These are phyloP conservation scores for Pandemis heparana DNA, from an alignment of 2,888 invertebrate species.

Conservation along the genomic window DNA sequence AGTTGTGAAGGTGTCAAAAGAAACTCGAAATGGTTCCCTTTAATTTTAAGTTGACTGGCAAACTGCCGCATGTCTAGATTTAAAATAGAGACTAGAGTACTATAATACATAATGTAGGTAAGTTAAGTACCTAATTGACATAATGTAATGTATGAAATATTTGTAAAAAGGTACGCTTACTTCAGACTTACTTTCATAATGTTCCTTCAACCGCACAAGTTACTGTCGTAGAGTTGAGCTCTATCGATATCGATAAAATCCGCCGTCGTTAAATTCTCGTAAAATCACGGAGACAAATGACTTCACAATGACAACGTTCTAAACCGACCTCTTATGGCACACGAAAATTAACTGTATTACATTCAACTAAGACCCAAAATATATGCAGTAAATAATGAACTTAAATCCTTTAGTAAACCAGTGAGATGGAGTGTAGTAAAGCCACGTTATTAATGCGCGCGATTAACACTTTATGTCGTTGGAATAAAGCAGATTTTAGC, in stretches of 20 bases:
- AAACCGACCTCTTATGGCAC: background rate
- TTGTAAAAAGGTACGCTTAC: too few relatives aligned
- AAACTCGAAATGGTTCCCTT: too few relatives aligned
- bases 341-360: background rate
- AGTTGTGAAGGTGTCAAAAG: too few relatives aligned
- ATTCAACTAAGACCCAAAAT: background rate
- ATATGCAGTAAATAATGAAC: background rate
- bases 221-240: background rate
- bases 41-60: too few relatives aligned
- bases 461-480: background rate
- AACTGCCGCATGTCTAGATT: too few relatives aligned
- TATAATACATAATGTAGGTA: too few relatives aligned
- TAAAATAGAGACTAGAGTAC: too few relatives aligned
- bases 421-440: background rate
- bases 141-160: too few relatives aligned
- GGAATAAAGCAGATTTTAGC: background rate
- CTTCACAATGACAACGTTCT: background rate
- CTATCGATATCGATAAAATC: conserved; percentile 2
- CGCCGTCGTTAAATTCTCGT: background rate
- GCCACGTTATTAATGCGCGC: background rate
- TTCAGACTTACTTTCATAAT: background rate
- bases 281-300: background rate
- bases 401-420: background rate
- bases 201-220: background rate
- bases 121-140: too few relatives aligned